Evolutionary conservation across 2,797 vertebrate species (phyloP).

Genomic region (Moxostoma hubbsi): DNA sequence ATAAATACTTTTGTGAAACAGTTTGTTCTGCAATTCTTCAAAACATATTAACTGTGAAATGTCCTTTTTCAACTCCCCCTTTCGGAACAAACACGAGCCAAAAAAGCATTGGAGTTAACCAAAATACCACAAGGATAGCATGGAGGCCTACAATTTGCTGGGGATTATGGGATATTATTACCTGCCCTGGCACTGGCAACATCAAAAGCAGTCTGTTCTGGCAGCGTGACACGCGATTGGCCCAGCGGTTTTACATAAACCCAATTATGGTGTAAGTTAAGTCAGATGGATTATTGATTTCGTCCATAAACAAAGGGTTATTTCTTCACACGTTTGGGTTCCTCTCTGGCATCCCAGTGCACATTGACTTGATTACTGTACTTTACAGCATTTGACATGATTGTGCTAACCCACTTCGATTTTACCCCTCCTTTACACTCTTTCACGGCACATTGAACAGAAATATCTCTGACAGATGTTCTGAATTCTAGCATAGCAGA

Average conservation of each 20-base stretch:
- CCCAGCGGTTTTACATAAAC: conserved; percentile 51
- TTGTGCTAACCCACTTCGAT: conserved; percentile 44
- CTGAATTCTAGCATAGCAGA: conserved; percentile 44
- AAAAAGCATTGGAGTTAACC: not conserved
- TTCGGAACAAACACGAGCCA: not conserved
- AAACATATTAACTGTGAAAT: not conserved
- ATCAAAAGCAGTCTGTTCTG: conserved; percentile 35
- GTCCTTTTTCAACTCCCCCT: not conserved
- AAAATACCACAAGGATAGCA: not conserved
- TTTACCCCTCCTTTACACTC: conserved; percentile 43
- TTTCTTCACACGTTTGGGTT: conserved; percentile 54
- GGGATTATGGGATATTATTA: conserved; percentile 39
- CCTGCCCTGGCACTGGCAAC: conserved; percentile 30
- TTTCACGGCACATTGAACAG: conserved; percentile 62
- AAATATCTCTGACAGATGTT: conserved; percentile 69
- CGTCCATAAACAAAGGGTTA: conserved; percentile 55
- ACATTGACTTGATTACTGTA: conserved; percentile 61
- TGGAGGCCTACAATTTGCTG: not conserved
- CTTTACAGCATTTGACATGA: conserved; percentile 59
- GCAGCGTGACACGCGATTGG: conserved; percentile 34
- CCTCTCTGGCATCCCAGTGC: conserved; percentile 18
- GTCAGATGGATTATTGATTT: conserved; percentile 57
- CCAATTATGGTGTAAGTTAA: conserved; percentile 55
- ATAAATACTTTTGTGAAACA: not conserved
- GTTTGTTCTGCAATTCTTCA: not conserved